Percentiles rank a stretch among this genome's conserved stretches.
These are phyloP conservation scores for Genyomyrus donnyi DNA, from an alignment of 2,113 vertebrate genomes.

Conservation along the genomic window DNA sequence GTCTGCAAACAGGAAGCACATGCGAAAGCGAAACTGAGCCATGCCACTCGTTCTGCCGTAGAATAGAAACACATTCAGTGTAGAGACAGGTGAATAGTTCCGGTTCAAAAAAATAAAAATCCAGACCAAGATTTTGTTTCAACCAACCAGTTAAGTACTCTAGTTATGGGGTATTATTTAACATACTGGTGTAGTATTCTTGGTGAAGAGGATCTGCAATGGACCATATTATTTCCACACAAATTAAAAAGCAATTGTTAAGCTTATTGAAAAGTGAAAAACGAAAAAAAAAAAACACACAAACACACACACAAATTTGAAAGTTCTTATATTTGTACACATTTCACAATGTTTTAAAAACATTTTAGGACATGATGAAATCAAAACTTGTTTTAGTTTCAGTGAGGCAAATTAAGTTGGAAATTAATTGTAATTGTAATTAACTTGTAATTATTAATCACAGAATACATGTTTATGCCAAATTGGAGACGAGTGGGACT, in stretches of 20 bases:
- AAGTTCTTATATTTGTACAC: background rate
- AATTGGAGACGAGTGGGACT: background rate
- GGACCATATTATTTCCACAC: background rate
- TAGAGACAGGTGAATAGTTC: background rate
- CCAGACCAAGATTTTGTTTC: background rate
- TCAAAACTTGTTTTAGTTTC: background rate
- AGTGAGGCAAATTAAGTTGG: background rate
- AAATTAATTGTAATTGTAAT: too few relatives aligned
- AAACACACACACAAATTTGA: background rate
- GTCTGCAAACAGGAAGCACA: background rate
- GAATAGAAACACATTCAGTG: background rate
- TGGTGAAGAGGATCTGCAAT: background rate
- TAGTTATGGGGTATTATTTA: background rate
- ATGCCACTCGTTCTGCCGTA: background rate
- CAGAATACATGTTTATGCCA: background rate
- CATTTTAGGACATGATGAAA: background rate
- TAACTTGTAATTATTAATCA: background rate
- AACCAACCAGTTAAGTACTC: background rate
- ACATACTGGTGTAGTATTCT: background rate
- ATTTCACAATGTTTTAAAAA: background rate
- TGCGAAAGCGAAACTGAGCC: background rate
- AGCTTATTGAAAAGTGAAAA: background rate
- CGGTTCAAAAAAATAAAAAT: background rate
- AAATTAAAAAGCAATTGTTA: background rate
- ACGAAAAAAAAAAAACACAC: background rate